Evolutionary conservation across 2,888 invertebrate species (phyloP), one percentile per base, ranked within the genome.

Genomic region (Hydrotaea diabolus): DNA sequence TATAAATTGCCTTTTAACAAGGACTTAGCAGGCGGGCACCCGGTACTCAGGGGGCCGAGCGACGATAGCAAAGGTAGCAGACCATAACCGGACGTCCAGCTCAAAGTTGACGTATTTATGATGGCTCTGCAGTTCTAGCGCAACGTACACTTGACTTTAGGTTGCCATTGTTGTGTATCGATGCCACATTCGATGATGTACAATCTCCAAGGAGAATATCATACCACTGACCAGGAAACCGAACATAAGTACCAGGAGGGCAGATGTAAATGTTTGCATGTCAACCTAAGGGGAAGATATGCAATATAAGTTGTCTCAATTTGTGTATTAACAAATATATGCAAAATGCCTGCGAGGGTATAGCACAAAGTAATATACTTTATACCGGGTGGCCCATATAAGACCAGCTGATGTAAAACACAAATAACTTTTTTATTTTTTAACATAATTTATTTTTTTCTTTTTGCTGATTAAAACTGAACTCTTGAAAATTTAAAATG

Each of bases 181-280:
- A 82, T 87, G 88, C 87, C 87, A 87, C 86, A 89, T 87, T 86
- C 88, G 88, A 88, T 87, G 87, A 87, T 88, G 88, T 85, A 88
- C 78, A 85, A 91, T 89, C 88, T 92, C 91, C 55, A 89, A 80
- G 73, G 85, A 87, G 76, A 92, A 87, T 59, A 89, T 89, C 77
- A 91, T 80, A 31, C 91, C 5, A 91, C 59, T 26, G 91, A 92
- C 86, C 19, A 92, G 85, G 87, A 93, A 91, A 23, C 95, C 95
- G 2, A 93, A 88, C 2, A 92, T 87, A 8, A 95, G 91, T 64
- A 94, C 91, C 17, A 94, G 88, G 15, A 95, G 91, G 0, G 94
- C 94, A 80, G 94, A 94, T 49, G 94, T 93, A 87, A 95, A 94
- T 88, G 95, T 95, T 31, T 92, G 91, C 77, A 95, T 91, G 66